phyloP scores from a whole-genome alignment of 2,888 invertebrate species.

The Ethmia dodecea region DNA sequence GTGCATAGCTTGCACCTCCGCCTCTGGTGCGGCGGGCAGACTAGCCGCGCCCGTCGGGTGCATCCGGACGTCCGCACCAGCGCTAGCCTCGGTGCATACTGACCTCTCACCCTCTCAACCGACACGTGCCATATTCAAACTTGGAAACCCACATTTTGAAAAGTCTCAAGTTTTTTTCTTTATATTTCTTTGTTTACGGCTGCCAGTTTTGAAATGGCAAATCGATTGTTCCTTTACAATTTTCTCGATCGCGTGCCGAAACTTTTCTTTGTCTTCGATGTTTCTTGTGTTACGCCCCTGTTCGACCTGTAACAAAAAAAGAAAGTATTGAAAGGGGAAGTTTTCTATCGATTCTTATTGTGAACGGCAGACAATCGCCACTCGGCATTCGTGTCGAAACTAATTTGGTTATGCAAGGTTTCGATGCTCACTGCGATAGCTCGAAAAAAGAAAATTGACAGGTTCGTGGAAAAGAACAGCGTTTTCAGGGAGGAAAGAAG shows the following conservation, averaged over 20 bases:
- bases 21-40: conserved; percentile 89
- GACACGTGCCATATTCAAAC: conserved; percentile 25
- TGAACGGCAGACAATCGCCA: conserved; percentile 59
- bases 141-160: conserved; percentile 34
- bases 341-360: conserved; percentile 64
- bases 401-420: conserved; percentile 62
- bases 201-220: conserved; percentile 26
- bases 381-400: conserved; percentile 71
- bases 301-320: conserved; percentile 67
- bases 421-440: conserved; percentile 61
- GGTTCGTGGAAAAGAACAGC: conserved; percentile 30
- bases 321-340: conserved; percentile 54
- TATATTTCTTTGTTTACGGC: conserved; percentile 19
- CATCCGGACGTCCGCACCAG: conserved; percentile 78
- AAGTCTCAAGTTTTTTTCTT: conserved; percentile 11
- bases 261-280: conserved; percentile 31
- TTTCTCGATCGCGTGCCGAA: conserved; percentile 37
- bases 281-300: conserved; percentile 48
- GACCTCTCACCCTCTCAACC: conserved; percentile 29
- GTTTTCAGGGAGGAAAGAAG: too few species aligned
- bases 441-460: conserved; percentile 61
- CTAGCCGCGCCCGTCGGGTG: conserved; percentile 85
- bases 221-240: conserved; percentile 49
- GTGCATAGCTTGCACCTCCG: conserved; percentile 96
- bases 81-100: conserved; percentile 57